Evolutionary conservation across 2,113 vertebrate genomes (phyloP), one percentile per base, ranked within the genome.

Genomic region (Siniperca knerii): DNA sequence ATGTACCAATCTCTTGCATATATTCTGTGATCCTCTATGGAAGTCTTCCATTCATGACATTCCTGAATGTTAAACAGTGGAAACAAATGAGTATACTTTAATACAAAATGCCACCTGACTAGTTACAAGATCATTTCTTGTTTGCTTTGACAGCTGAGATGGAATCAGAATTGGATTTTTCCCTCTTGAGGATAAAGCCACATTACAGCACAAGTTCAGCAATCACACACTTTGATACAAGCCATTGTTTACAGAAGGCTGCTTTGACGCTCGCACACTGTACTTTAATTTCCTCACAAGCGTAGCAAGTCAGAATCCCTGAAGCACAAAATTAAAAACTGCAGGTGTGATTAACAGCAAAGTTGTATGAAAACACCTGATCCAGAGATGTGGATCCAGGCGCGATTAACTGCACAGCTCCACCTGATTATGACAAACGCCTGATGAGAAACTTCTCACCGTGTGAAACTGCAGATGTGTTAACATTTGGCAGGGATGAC

Each of bases 261-360:
- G 82, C 74, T 61, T 73, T 15, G 20, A 69, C 0, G 11, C 58
- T 46, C 44, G 4, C 35, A 42, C 54, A 16, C 68, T 71, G 52
- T 0, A 60, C 67, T 78, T 86, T 79, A 29, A 75, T 86, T 86
- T 86, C 68, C 46, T 82, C 80, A 50, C 46, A 3, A 64, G 75
- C 23, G 21, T 11, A 58, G 58, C 18, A 40, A 77, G 83, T 69
- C 85, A 58, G 62, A 77, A 60, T 75, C 82, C 74, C 77, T 77
- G 69, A 85, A 58, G 87, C 73, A 71, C 64, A 78, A 88, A 88
- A 90, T 86, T 72, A 73, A 86, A 89, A 86, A 67, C 64, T 57
- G 61, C 67, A 29, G 40, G 57, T 35, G 55, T 77, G 85, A 89
- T 84, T 77, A 86, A 87, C 60, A 65, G 60, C 55, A 55, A 50